Conservation (phyloP, 2,797 vertebrate genomes). For the Lateolabrax maculatus region DNA sequence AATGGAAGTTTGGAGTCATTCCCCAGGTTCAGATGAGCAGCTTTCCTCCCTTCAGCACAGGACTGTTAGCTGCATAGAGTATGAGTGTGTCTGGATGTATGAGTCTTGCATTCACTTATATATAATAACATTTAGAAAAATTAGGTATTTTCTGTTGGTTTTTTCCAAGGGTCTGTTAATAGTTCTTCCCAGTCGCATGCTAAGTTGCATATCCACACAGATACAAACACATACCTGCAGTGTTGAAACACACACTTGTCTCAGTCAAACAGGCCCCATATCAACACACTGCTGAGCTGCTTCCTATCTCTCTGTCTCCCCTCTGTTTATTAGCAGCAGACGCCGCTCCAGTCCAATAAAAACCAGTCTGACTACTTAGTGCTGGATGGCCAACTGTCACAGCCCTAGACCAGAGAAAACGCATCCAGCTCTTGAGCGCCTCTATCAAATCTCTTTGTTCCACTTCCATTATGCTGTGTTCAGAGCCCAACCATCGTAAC, state of each 20-base stretch:
- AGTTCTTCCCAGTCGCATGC: not conserved
- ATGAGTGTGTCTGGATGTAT: constrained; percentile 41
- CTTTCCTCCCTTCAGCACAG: constrained; percentile 68
- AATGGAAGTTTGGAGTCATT: constrained; percentile 84
- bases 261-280: constrained; percentile 24
- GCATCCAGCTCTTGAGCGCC: constrained; percentile 75
- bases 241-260: constrained; percentile 30
- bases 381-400: constrained; percentile 75
- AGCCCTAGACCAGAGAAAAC: constrained; percentile 62
- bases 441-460: constrained; percentile 81
- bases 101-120: constrained; percentile 11
- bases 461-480: constrained; percentile 74
- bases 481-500: constrained; percentile 69
- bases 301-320: constrained; percentile 32
- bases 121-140: not conserved
- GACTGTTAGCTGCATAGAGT: constrained; percentile 65
- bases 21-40: constrained; percentile 82
- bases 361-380: constrained; percentile 72
- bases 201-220: constrained; percentile 17
- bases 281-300: constrained; percentile 38
- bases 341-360: constrained; percentile 68
- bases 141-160: constrained; percentile 1
- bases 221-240: constrained; percentile 14
- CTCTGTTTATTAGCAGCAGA: constrained; percentile 61
- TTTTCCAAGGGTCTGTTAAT: not conserved